Percentiles rank a stretch among this genome's conserved stretches.
Evolutionary conservation across 2,113 vertebrate species (phyloP).

Genomic region (Sardina pilchardus): DNA sequence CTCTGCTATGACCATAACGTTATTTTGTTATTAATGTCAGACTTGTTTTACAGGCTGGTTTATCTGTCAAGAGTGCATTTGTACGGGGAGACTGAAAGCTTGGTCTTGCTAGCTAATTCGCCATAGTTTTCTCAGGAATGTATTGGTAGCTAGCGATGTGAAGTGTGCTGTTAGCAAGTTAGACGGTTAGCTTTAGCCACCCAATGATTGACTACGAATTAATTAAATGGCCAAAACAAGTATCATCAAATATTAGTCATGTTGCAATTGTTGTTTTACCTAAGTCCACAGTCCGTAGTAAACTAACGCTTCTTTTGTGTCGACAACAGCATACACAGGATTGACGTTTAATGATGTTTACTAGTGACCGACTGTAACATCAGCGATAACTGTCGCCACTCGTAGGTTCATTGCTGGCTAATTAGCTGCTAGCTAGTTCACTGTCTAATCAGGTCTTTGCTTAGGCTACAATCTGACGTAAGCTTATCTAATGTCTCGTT

Average conservation of each 20-base stretch:
- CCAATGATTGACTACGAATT: background rate
- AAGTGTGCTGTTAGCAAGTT: background rate
- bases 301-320: background rate
- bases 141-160: background rate
- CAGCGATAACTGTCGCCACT: background rate
- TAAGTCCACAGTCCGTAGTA: background rate
- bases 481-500: background rate
- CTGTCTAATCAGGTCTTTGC: background rate
- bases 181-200: background rate
- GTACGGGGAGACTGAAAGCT: background rate
- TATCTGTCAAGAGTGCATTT: background rate
- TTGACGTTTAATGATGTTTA: background rate
- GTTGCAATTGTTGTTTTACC: background rate
- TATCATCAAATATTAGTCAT: background rate
- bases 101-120: background rate
- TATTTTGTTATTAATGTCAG: background rate
- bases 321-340: background rate
- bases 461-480: background rate
- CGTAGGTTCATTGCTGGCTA: background rate
- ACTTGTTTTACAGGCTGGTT: background rate
- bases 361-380: background rate
- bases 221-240: background rate
- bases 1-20: background rate
- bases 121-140: conserved; percentile 12
- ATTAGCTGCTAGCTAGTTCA: conserved; percentile 18